Conservation (phyloP, 2,888 invertebrate genomes). For the Neoaliturus tenellus region DNA sequence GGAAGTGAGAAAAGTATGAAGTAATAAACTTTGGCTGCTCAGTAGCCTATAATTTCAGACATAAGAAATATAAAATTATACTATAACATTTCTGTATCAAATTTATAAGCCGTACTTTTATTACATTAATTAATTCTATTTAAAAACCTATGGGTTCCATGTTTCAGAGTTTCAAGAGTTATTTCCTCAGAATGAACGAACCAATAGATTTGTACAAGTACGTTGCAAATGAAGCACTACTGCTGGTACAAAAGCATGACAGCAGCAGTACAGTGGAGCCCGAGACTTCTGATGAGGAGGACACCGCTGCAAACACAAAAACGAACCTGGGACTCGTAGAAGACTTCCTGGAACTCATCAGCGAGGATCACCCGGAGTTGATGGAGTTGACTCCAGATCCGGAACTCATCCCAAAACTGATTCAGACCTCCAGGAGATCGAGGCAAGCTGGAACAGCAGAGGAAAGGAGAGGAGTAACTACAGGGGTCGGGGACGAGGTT, state of each 20-base stretch:
- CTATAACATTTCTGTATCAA: too few relatives aligned
- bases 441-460: not conserved
- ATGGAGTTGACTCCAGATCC: not conserved
- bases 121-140: too few relatives aligned
- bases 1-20: too few relatives aligned
- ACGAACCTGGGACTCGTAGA: not conserved
- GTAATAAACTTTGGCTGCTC: too few relatives aligned
- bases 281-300: not conserved
- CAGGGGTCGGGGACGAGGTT: not conserved
- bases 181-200: slow-evolving; percentile 31
- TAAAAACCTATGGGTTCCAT: not conserved
- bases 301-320: not conserved
- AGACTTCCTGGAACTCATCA: slow-evolving; percentile 8
- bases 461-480: not conserved
- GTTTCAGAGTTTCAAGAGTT: slow-evolving; percentile 33
- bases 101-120: too few relatives aligned
- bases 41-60: too few relatives aligned
- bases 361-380: not conserved
- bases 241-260: not conserved
- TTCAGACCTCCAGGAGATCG: not conserved
- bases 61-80: too few relatives aligned
- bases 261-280: not conserved
- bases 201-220: slow-evolving; percentile 9
- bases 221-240: slow-evolving; percentile 17
- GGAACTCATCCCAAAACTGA: not conserved